Evolutionary conservation across 2,888 invertebrate genomes (phyloP).

Genomic region (Syritta pipiens): DNA sequence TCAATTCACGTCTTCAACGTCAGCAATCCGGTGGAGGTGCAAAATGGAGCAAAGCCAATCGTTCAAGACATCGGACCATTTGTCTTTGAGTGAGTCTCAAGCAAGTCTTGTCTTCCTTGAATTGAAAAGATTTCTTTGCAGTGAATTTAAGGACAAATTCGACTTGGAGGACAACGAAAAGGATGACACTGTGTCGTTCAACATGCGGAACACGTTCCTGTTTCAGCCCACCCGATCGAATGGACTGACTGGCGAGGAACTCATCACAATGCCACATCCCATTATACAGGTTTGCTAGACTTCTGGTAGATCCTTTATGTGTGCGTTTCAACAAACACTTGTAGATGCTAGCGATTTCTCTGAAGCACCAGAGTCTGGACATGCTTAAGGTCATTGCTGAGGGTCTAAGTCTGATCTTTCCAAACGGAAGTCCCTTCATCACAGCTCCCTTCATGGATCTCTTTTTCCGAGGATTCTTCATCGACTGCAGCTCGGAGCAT

Average conservation of each 20-base stretch:
- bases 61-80: slow-evolving; percentile 90
- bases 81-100: slow-evolving; percentile 86
- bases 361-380: slow-evolving; percentile 82
- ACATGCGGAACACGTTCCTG: slow-evolving; percentile 83
- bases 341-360: slow-evolving; percentile 78
- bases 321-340: neutral
- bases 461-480: slow-evolving; percentile 85
- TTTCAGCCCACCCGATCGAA: slow-evolving; percentile 83
- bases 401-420: slow-evolving; percentile 85
- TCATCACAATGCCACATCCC: slow-evolving; percentile 85
- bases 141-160: slow-evolving; percentile 90
- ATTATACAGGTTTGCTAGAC: slow-evolving; percentile 82
- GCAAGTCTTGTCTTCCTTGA: neutral
- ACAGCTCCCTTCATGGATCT: slow-evolving; percentile 85
- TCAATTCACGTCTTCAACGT: slow-evolving; percentile 89
- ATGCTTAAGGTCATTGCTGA: slow-evolving; percentile 81
- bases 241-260: slow-evolving; percentile 86
- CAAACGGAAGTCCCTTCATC: slow-evolving; percentile 80
- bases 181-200: slow-evolving; percentile 86
- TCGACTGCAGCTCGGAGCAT: slow-evolving; percentile 86
- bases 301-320: neutral
- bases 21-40: slow-evolving; percentile 86
- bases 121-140: slow-evolving; percentile 73
- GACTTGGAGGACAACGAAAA: slow-evolving; percentile 85
- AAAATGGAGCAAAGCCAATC: slow-evolving; percentile 84